phyloP scores from a whole-genome alignment of 2,113 vertebrate species.

The Collichthys lucidus region DNA sequence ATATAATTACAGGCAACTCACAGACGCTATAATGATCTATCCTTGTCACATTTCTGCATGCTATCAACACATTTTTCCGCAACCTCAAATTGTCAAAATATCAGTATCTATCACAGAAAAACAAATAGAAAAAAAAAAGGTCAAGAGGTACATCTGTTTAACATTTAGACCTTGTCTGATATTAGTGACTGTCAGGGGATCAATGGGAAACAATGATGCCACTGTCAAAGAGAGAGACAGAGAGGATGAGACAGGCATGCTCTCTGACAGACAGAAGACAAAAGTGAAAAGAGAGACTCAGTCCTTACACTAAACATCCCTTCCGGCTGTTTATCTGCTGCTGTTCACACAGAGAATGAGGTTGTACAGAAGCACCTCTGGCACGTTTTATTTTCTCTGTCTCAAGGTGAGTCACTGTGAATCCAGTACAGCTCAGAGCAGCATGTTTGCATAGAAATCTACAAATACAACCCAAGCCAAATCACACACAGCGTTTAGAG shows the following conservation, averaged over 20 bases:
- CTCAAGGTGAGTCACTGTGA: constrained; percentile 44
- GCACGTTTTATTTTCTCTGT: not conserved
- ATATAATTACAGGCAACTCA: not conserved
- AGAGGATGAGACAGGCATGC: constrained; percentile 12
- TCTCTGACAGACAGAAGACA: constrained; percentile 3
- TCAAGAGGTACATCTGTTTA: constrained; percentile 64
- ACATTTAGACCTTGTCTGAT: constrained; percentile 55
- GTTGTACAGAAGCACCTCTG: constrained; percentile 29
- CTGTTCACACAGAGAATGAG: constrained; percentile 58
- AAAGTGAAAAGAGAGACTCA: not conserved
- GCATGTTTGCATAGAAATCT: constrained; percentile 11
- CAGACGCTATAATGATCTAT: not conserved
- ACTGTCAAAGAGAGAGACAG: constrained; percentile 26
- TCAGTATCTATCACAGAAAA: constrained; percentile 48
- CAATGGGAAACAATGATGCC: constrained; percentile 44
- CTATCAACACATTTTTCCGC: constrained; percentile 22
- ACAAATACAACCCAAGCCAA: not conserved
- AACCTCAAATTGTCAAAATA: constrained; percentile 47
- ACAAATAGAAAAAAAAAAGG: constrained; percentile 52
- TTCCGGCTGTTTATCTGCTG: constrained; percentile 52
- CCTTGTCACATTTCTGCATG: not conserved
- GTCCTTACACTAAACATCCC: constrained; percentile 48
- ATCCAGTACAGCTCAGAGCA: constrained; percentile 5
- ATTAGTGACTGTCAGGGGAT: constrained; percentile 54
- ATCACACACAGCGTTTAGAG: not conserved